phyloP scores from a whole-genome alignment of 2,797 vertebrate genomes.

The Coendou prehensilis region DNA sequence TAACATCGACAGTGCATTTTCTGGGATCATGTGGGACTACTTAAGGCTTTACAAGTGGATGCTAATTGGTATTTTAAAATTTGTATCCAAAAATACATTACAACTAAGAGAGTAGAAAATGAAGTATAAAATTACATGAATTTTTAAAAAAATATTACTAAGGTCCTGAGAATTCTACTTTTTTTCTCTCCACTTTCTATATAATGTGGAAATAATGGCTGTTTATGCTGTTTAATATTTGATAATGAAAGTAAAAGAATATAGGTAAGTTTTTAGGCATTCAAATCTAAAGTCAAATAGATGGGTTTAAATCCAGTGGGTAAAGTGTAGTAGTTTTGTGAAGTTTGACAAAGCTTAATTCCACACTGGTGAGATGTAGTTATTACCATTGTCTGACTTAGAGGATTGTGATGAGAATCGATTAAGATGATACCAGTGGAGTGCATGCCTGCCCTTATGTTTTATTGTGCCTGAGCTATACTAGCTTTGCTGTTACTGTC shows the following conservation, averaged over 20 bases:
- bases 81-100: slow-evolving; percentile 49
- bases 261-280: neutral
- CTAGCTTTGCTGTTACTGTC: neutral
- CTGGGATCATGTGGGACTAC: slow-evolving; percentile 9
- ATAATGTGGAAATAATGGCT: neutral
- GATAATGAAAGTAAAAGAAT: slow-evolving; percentile 8
- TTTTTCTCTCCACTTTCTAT: neutral
- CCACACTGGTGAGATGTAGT: neutral
- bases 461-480: neutral
- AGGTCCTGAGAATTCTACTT: neutral
- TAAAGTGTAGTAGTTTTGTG: neutral
- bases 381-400: neutral
- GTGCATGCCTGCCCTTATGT: neutral
- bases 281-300: neutral
- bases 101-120: neutral
- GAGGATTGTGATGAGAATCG: neutral
- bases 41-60: slow-evolving; percentile 29
- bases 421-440: neutral
- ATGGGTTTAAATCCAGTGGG: neutral
- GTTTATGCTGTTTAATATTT: slow-evolving; percentile 15
- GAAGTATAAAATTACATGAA: neutral
- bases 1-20: slow-evolving; percentile 71
- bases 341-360: neutral
- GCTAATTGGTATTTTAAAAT: slow-evolving; percentile 45
- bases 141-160: neutral